A percentile compares a stretch with the other conserved stretches of the same genome.
Conservation (phyloP, 2,888 invertebrate genomes). For the Amblyjoppa fuscipennis region DNA sequence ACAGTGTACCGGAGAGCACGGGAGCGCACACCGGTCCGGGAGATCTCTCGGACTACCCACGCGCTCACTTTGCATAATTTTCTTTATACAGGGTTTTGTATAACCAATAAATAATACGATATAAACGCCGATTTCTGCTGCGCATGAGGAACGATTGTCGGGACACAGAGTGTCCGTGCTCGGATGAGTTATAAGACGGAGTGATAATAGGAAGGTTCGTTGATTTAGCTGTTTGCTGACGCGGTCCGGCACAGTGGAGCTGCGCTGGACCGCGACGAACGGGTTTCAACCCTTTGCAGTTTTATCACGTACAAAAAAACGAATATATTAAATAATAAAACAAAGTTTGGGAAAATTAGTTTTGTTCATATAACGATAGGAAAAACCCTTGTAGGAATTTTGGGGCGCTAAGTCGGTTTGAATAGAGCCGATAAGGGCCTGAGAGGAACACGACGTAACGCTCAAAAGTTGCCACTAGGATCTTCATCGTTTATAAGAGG, state of each 20-base stretch:
- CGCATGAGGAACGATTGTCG: conserved; percentile 36
- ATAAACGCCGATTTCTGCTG: conserved; percentile 52
- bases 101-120: conserved; percentile 8
- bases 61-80: conserved; percentile 66
- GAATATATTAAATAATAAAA: neutral
- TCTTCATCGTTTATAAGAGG: too few relatives aligned
- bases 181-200: neutral
- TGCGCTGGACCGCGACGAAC: neutral
- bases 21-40: conserved; percentile 42
- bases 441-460: too few relatives aligned
- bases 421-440: too few relatives aligned
- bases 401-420: too few relatives aligned
- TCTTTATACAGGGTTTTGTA: conserved; percentile 63
- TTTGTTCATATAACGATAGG: too few relatives aligned
- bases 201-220: neutral
- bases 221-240: conserved; percentile 25
- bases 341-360: neutral
- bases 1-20: conserved; percentile 22
- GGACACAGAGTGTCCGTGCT: neutral
- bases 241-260: neutral
- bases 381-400: too few relatives aligned
- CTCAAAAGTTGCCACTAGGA: too few relatives aligned
- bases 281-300: neutral
- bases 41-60: conserved; percentile 59
- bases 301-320: neutral